These are phyloP conservation scores for Epizoanthus ramosus DNA, from an alignment of 92 coral and sea anemone genomes.

Conservation along the genomic window DNA sequence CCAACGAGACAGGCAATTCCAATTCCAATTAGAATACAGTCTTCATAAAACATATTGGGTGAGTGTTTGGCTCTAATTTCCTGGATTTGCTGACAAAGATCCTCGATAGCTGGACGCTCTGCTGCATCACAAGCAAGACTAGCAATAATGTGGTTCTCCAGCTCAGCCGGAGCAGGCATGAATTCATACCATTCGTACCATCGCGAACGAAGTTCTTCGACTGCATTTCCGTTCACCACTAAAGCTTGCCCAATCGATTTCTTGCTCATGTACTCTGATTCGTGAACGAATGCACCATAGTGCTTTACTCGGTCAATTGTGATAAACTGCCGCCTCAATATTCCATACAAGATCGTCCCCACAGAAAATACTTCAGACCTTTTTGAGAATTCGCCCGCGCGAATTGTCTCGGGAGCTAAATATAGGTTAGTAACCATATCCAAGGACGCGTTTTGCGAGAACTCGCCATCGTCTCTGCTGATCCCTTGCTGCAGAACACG, in stretches of 20 bases:
- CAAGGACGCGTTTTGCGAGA: neutral
- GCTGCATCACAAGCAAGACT: neutral
- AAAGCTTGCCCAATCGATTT: neutral
- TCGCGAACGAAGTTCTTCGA: neutral
- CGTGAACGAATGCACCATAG: neutral
- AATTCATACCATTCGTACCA: neutral
- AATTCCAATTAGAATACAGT: no score
- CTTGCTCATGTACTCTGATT: neutral
- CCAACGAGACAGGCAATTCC: no score
- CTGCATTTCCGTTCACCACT: neutral
- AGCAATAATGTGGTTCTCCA: neutral
- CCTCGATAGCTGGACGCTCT: neutral
- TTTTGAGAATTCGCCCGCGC: neutral
- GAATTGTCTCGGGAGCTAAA: conserved; percentile 5
- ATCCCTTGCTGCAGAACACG: neutral
- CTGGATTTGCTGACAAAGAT: neutral
- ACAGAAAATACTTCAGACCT: neutral
- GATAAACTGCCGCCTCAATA: neutral
- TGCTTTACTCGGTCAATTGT: neutral
- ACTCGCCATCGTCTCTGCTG: neutral
- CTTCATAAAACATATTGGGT: no score
- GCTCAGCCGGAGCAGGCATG: neutral
- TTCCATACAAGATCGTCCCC: neutral
- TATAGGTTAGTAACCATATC: neutral
- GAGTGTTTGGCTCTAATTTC: no score